These are phyloP conservation scores for Perizoma affinitatum DNA, from an alignment of 2,888 invertebrate species.

Conservation along the genomic window DNA sequence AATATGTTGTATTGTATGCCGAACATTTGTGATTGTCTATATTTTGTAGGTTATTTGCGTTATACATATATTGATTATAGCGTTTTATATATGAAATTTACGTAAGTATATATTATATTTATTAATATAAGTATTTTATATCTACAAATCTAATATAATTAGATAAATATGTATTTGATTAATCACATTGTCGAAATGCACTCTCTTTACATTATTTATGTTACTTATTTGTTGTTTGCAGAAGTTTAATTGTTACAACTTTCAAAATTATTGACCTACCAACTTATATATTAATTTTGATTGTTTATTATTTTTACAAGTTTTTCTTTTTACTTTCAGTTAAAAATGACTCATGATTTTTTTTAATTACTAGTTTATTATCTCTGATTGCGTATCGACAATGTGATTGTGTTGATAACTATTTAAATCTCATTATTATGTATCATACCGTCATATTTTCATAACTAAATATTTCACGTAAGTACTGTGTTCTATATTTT, in stretches of 20 bases:
- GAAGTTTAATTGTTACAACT: neutral
- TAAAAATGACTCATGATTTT: neutral
- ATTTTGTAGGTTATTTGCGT: slow-evolving; percentile 65
- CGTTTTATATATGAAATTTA: slow-evolving; percentile 55
- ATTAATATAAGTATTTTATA: slow-evolving; percentile 39
- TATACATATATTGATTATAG: slow-evolving; percentile 58
- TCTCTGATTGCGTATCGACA: slow-evolving; percentile 36
- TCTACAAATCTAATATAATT: slow-evolving; percentile 39
- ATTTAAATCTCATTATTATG: slow-evolving; percentile 30
- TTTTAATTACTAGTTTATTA: neutral
- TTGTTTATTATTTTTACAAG: slow-evolving; percentile 2
- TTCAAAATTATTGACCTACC: neutral
- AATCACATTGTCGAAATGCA: slow-evolving; percentile 51
- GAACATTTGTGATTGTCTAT: slow-evolving; percentile 70
- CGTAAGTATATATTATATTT: slow-evolving; percentile 42
- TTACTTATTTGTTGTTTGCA: slow-evolving; percentile 2
- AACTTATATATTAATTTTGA: neutral
- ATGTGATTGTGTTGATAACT: slow-evolving; percentile 36
- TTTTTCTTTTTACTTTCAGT: neutral
- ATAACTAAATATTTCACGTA: slow-evolving; percentile 34
- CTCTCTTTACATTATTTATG: slow-evolving; percentile 15
- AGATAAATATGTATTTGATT: slow-evolving; percentile 34
- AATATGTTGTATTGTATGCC: slow-evolving; percentile 57
- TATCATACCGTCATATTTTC: slow-evolving; percentile 40
- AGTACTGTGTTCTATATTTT: slow-evolving; percentile 34